A percentile compares a stretch with the other conserved stretches of the same genome.
phyloP scores from a whole-genome alignment of 2,113 vertebrate genomes.

The Xyrauchen texanus region DNA sequence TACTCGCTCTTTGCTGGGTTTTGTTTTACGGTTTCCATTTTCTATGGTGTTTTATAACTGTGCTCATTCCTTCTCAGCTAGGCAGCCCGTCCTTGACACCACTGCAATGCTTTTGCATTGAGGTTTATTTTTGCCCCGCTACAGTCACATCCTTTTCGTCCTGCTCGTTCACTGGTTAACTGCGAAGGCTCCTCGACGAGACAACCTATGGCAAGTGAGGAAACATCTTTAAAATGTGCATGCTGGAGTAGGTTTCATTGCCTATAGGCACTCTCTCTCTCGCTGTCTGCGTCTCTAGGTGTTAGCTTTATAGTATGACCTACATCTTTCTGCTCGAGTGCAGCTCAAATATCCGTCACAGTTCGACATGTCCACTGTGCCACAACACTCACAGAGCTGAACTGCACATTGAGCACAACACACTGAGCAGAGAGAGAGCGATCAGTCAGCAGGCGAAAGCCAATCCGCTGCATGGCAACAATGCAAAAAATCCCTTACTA shows the following conservation, averaged over 20 bases:
- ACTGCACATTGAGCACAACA: slow-evolving; percentile 26
- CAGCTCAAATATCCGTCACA: slow-evolving; percentile 61
- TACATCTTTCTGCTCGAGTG: slow-evolving; percentile 64
- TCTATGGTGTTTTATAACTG: slow-evolving; percentile 1
- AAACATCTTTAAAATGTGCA: slow-evolving; percentile 35
- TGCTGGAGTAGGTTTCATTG: slow-evolving; percentile 41
- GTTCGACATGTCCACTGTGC: slow-evolving; percentile 41
- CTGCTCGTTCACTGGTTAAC: slow-evolving; percentile 28
- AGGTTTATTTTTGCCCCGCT: slow-evolving; percentile 34
- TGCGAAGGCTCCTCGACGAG: too few species aligned
- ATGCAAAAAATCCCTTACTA: slow-evolving; percentile 70
- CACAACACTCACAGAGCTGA: slow-evolving; percentile 31
- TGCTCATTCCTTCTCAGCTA: slow-evolving; percentile 10
- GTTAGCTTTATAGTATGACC: slow-evolving; percentile 62
- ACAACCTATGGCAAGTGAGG: slow-evolving; percentile 33
- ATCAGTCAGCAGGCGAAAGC: slow-evolving; percentile 7
- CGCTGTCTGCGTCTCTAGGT: slow-evolving; percentile 37
- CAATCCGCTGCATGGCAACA: slow-evolving; percentile 78
- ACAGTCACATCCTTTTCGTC: slow-evolving; percentile 44
- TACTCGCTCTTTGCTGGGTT: neutral
- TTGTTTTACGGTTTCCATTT: neutral
- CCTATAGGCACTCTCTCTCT: slow-evolving; percentile 24
- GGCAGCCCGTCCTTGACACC: slow-evolving; percentile 37
- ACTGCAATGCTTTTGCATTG: slow-evolving; percentile 26
- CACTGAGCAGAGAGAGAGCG: slow-evolving; percentile 21